phyloP scores from a whole-genome alignment of 2,113 vertebrate species.

The Rhea pennata region DNA sequence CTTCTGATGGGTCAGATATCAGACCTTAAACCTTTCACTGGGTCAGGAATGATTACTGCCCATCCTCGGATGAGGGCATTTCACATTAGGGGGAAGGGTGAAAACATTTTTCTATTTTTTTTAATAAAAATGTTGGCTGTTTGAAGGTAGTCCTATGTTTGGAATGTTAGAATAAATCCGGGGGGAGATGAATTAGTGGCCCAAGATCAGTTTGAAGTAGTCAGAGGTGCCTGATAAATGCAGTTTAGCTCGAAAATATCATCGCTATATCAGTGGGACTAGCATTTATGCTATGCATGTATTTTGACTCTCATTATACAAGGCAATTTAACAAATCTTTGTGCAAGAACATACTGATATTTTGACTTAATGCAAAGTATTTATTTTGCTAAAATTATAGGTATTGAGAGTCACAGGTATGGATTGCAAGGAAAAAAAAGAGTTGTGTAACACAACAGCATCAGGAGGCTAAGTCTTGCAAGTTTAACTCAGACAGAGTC shows the following conservation, averaged over 20 bases:
- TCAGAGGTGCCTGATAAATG: conserved; percentile 46
- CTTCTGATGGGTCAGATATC: conserved; percentile 62
- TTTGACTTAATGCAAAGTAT: neutral
- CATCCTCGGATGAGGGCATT: conserved; percentile 38
- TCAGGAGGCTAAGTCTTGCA: neutral
- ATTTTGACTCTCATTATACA: neutral
- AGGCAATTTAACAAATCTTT: neutral
- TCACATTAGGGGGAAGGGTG: conserved; percentile 6
- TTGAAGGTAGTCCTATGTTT: neutral
- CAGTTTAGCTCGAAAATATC: conserved; percentile 32
- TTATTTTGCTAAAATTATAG: conserved; percentile 16
- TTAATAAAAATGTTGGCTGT: neutral
- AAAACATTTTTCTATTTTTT: neutral
- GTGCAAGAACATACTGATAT: neutral
- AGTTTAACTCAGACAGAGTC: neutral
- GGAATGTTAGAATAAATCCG: conserved; percentile 30
- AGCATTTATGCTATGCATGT: neutral
- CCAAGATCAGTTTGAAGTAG: conserved; percentile 27
- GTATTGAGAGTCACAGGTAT: neutral
- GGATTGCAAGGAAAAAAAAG: neutral
- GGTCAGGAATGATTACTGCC: conserved; percentile 54
- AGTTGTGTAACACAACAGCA: neutral
- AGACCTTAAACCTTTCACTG: conserved; percentile 72
- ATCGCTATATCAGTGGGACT: neutral
- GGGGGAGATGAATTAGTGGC: conserved; percentile 23